phyloP scores from a whole-genome alignment of 2,113 vertebrate genomes.

The Felis chaus region DNA sequence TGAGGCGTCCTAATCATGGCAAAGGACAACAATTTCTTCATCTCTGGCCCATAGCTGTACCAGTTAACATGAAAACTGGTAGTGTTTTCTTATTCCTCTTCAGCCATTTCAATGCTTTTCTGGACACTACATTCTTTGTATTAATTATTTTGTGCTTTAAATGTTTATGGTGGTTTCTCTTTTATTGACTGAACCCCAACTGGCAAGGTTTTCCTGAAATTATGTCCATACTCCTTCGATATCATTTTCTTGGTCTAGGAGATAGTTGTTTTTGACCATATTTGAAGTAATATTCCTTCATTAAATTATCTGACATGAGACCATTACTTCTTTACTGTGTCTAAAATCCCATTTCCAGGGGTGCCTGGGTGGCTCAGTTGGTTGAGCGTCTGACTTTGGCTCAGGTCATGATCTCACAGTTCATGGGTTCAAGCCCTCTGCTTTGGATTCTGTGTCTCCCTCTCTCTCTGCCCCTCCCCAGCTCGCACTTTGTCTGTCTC shows the following conservation, averaged over 20 bases:
- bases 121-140: neutral
- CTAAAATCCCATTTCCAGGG: neutral
- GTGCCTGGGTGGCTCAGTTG: too few species aligned
- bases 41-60: neutral
- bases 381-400: too few species aligned
- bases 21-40: neutral
- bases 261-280: neutral
- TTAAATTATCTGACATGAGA: neutral
- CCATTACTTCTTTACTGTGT: neutral
- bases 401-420: too few species aligned
- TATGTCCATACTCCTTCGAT: neutral
- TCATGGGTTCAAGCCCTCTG: too few species aligned
- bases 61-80: neutral
- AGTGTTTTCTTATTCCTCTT: neutral
- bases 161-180: neutral
- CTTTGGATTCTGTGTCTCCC: too few species aligned
- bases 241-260: neutral
- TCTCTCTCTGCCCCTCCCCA: too few species aligned
- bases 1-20: rapidly evolving
- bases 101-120: neutral
- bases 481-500: too few species aligned
- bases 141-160: neutral
- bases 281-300: neutral
- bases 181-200: neutral
- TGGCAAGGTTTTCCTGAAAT: neutral